Percentiles rank a stretch among this genome's conserved stretches.
These are phyloP conservation scores for Melanocharis versteri DNA, from an alignment of 2,113 vertebrate genomes.

Conservation along the genomic window DNA sequence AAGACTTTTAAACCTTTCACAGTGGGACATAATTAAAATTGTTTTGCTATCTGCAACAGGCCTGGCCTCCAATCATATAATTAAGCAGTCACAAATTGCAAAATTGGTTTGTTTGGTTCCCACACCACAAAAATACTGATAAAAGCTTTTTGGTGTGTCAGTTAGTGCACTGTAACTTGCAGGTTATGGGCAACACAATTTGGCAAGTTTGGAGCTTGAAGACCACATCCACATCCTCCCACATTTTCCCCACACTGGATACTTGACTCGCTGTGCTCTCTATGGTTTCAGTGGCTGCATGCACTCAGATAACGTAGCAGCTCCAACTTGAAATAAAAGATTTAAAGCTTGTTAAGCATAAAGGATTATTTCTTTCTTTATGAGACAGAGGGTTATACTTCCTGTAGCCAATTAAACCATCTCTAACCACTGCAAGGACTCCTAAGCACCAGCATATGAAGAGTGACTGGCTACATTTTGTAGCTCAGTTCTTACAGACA, in stretches of 20 bases:
- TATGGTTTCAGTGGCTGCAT: neutral
- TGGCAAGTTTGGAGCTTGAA: neutral
- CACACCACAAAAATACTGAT: neutral
- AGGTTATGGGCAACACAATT: neutral
- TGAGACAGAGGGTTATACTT: neutral
- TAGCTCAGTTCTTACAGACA: neutral
- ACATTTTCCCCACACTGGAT: neutral
- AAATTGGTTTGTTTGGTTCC: slow-evolving; percentile 1
- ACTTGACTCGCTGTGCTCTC: neutral
- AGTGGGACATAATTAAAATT: neutral
- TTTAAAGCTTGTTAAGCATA: neutral
- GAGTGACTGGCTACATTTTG: neutral
- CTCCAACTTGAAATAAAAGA: neutral
- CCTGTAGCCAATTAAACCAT: neutral
- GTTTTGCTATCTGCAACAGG: slow-evolving; percentile 15
- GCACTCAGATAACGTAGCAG: neutral
- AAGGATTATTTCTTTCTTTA: neutral
- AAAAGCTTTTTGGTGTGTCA: slow-evolving; percentile 37
- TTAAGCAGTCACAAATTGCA: slow-evolving; percentile 30
- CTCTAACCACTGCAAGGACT: neutral
- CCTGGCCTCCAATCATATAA: neutral
- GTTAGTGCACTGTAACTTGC: neutral
- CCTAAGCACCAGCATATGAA: neutral
- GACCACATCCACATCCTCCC: neutral
- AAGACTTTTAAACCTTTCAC: slow-evolving; percentile 1